Conservation (phyloP, 2,797 vertebrate genomes). For the Falco biarmicus region DNA sequence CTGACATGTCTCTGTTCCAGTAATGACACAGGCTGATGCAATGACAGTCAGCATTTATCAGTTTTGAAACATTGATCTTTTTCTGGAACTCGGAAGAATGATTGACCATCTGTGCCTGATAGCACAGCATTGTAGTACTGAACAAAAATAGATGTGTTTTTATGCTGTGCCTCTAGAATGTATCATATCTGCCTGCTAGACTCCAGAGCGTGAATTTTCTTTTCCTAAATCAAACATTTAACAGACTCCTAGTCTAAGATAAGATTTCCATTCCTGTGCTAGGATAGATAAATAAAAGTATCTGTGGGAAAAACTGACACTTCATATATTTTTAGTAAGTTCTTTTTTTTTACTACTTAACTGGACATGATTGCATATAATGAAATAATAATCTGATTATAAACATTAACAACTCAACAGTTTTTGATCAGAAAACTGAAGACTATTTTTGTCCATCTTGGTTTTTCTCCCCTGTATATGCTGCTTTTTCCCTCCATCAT, state of each 20-base stretch:
- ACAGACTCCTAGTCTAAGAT: background rate
- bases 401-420: no score
- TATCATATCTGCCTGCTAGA: background rate
- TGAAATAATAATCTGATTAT: background rate
- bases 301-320: background rate
- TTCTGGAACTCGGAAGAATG: background rate
- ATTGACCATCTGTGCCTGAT: background rate
- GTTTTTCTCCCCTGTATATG: background rate
- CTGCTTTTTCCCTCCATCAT: background rate
- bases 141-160: background rate
- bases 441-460: background rate
- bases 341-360: background rate
- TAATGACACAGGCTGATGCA: background rate
- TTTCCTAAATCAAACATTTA: background rate
- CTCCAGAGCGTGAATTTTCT: background rate
- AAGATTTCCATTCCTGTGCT: background rate
- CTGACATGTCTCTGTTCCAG: background rate
- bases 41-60: background rate
- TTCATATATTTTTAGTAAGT: background rate
- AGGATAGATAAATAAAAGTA: background rate
- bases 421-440: background rate
- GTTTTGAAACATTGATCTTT: background rate
- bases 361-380: background rate
- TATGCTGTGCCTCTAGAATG: background rate
- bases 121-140: background rate